Base-by-base conservation (phyloP, 2,888 invertebrate species). In the Seladonia tumulorum region DNA sequence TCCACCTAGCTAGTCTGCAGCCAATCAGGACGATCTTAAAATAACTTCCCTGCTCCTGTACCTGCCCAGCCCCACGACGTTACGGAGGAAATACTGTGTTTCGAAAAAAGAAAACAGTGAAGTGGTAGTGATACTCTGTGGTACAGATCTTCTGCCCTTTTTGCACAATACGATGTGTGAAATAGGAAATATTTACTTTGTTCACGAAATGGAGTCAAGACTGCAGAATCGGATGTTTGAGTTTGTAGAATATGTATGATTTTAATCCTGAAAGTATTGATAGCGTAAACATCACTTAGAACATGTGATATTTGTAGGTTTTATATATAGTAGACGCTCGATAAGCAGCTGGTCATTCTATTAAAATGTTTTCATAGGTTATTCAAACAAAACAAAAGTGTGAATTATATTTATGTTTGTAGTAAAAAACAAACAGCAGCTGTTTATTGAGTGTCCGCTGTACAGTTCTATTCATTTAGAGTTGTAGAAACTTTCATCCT, bases 191-290 rank as follows among this genome's bases (percentile, higher is more conserved):
- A 83, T 29, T 53, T 72, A 77, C 25, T 80, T 85, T 53, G 85
- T 85, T 86, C 85, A 75, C 74, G 85, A 74, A 85, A 86, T 47
- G 49, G 85, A 85, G 85, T 85, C 76, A 63, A 42, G 42, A 39
- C n/a, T 70, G 70, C 39, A 39, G 35, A 35, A 35, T 39, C 39
- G 39, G 39, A 22, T 68, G 39, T 68, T 29, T 68, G 5, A 16
- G 22, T 68, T 39, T 68, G 18, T 66, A 16, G 16, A 66, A 25
- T 72, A 76, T 73, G 18, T 63, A 47, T 76, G 57, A 71, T 57
- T 63, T 18, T 7, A 60, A 22, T 25, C 14, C 22, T 39, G 0
- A 22, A 18, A 25, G n/a, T 63, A 63, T 83, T 70, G 5, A 10
- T 39, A 63, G 53, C n/a, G 10, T 39, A 83, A 74, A 35, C 63